These are phyloP conservation scores for Platyscapa corneri DNA, from an alignment of 1,140 invertebrate species.

Conservation along the genomic window DNA sequence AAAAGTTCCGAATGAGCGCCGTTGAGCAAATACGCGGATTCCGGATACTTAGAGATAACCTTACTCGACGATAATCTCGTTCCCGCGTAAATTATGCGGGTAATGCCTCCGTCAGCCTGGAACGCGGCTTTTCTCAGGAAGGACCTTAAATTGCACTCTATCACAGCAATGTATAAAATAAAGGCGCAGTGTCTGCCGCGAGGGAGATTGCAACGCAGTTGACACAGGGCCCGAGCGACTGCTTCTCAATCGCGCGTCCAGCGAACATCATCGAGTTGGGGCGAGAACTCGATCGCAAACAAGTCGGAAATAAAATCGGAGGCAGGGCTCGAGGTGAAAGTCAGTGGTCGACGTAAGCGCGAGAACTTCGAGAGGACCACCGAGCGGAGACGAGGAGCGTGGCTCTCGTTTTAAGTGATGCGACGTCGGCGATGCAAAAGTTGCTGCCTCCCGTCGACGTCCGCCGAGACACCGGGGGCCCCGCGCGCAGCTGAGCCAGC, in stretches of 20 bases:
- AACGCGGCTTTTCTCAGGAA: not conserved
- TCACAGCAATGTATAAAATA: too few species aligned
- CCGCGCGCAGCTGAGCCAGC: not conserved
- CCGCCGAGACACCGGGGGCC: not conserved
- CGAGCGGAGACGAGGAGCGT: too few species aligned
- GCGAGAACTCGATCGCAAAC: too few species aligned
- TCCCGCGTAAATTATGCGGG: not conserved
- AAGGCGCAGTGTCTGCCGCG: too few species aligned
- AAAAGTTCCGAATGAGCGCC: not conserved
- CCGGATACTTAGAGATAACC: not conserved
- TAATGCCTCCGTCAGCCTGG: not conserved
- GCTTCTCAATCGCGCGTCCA: too few species aligned
- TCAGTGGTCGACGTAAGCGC: too few species aligned
- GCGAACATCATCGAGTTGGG: not conserved
- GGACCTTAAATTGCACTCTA: not conserved
- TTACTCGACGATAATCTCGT: not conserved
- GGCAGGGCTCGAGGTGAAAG: too few species aligned
- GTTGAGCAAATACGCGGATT: not conserved
- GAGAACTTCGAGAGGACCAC: too few species aligned
- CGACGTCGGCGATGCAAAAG: too few species aligned
- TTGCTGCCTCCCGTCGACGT: too few species aligned
- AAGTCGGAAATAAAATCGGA: too few species aligned
- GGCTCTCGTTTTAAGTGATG: too few species aligned
- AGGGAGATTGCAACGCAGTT: not conserved
- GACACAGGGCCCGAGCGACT: not conserved